Percentiles rank a stretch among this genome's conserved stretches.
Evolutionary conservation across 2,113 vertebrate species (phyloP).

Genomic region (Amia ocellicauda): DNA sequence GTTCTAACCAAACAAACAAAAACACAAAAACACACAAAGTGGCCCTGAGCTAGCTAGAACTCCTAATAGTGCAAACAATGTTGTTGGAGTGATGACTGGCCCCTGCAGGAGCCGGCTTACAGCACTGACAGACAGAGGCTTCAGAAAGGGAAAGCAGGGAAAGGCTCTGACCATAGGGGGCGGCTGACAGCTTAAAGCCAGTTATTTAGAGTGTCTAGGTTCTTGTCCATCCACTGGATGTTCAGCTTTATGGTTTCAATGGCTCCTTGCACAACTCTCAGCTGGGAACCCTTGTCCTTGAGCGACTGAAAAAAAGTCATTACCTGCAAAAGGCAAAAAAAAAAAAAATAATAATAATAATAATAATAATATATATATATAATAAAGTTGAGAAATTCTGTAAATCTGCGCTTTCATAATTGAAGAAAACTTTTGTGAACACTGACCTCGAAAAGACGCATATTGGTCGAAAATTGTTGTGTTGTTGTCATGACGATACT

Average conservation of each 20-base stretch:
- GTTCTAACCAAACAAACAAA: slow-evolving; percentile 16
- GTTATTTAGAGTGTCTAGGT: slow-evolving; percentile 57
- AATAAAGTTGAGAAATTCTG: not conserved
- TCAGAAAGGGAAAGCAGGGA: slow-evolving; percentile 25
- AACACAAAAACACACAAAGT: slow-evolving; percentile 43
- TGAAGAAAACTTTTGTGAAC: not conserved
- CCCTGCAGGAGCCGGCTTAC: slow-evolving; percentile 46
- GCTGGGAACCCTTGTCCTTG: slow-evolving; percentile 72
- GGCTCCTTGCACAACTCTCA: slow-evolving; percentile 79
- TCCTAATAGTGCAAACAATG: slow-evolving; percentile 78
- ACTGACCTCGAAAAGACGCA: slow-evolving; percentile 79
- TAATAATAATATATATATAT: too few species aligned
- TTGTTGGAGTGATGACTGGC: slow-evolving; percentile 45
- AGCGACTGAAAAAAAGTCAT: slow-evolving; percentile 80
- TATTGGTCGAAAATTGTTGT: slow-evolving; percentile 80
- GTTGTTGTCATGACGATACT: slow-evolving; percentile 75
- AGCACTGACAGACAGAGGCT: slow-evolving; percentile 37
- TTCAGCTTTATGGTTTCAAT: slow-evolving; percentile 84
- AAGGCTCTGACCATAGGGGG: slow-evolving; percentile 1
- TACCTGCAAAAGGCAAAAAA: slow-evolving; percentile 63
- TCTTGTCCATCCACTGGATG: slow-evolving; percentile 82
- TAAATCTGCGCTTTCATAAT: not conserved
- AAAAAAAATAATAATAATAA: not conserved
- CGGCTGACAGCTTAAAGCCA: slow-evolving; percentile 57
- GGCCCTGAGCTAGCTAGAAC: slow-evolving; percentile 83